phyloP scores from a whole-genome alignment of 1,140 invertebrate species.

The Oncopodura yosiiana region DNA sequence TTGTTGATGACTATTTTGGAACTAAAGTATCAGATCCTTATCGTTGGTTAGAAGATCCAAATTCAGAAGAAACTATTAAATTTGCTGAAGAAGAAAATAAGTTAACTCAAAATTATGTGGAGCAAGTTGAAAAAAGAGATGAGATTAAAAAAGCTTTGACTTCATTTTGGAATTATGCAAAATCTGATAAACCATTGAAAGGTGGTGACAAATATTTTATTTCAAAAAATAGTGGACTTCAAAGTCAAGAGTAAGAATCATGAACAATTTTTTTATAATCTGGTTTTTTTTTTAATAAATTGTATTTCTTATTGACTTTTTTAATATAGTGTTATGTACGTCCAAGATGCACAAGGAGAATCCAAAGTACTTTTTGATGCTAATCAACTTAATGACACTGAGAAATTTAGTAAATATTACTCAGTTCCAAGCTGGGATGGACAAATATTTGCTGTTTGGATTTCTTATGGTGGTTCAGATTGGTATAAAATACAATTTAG shows the following conservation, averaged over 20 bases:
- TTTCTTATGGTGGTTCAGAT: slow-evolving; percentile 52
- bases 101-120: slow-evolving; percentile 75
- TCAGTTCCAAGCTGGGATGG: slow-evolving; percentile 50
- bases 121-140: slow-evolving; percentile 58
- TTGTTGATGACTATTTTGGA: slow-evolving; percentile 29
- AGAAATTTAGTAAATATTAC: slow-evolving; percentile 42
- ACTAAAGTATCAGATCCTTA: slow-evolving; percentile 80
- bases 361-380: slow-evolving; percentile 52
- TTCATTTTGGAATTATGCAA: slow-evolving; percentile 68
- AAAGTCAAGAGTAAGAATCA: slow-evolving; percentile 20
- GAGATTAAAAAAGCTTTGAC: slow-evolving; percentile 67
- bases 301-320: slow-evolving; percentile 2
- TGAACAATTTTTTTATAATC: neutral
- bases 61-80: slow-evolving; percentile 75
- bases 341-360: slow-evolving; percentile 47
- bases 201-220: neutral
- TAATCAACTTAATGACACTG: slow-evolving; percentile 52
- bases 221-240: slow-evolving; percentile 10
- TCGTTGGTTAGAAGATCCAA: slow-evolving; percentile 92
- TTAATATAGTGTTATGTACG: slow-evolving; percentile 52
- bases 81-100: slow-evolving; percentile 88
- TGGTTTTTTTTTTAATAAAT: neutral
- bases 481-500: slow-evolving; percentile 47
- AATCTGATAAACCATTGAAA: neutral
- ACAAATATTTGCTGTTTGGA: slow-evolving; percentile 46